Conservation (phyloP, 2,888 invertebrate genomes). For the Sialis fuliginosa region DNA sequence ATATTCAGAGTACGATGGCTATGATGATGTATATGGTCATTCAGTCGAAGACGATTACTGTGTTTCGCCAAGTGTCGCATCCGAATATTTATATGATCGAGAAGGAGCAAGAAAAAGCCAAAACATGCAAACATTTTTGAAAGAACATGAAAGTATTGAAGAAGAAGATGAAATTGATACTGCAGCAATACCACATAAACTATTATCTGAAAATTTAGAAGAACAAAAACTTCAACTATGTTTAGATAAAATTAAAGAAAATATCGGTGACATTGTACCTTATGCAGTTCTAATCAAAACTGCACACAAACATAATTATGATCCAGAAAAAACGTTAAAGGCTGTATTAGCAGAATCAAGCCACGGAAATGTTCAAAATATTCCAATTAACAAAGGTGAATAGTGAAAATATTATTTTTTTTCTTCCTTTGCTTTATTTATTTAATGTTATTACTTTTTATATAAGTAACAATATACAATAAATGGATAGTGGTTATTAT, state of each 20-base stretch:
- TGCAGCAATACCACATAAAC: conserved; percentile 10
- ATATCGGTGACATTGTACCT: conserved; percentile 59
- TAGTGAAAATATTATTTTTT: neutral
- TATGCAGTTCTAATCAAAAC: conserved; percentile 55
- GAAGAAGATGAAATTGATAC: conserved; percentile 43
- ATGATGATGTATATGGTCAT: conserved; percentile 82
- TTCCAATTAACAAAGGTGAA: neutral
- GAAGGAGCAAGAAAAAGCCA: conserved; percentile 50
- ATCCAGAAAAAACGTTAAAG: conserved; percentile 55
- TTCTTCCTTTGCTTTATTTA: neutral
- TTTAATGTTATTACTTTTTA: too few relatives aligned
- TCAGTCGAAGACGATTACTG: conserved; percentile 87
- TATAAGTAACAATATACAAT: too few relatives aligned
- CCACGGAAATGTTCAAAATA: neutral
- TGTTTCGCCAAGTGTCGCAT: conserved; percentile 73
- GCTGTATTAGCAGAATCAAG: conserved; percentile 33
- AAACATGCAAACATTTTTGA: conserved; percentile 56
- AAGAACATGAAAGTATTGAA: conserved; percentile 43
- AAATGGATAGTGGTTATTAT: too few relatives aligned
- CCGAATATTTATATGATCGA: conserved; percentile 74
- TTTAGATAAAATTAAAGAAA: conserved; percentile 61
- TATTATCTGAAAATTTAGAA: conserved; percentile 41
- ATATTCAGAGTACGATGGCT: conserved; percentile 66
- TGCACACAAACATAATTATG: conserved; percentile 52
- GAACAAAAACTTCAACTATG: conserved; percentile 65